Conservation (phyloP, 2,888 invertebrate genomes). For the Serripes groenlandicus region DNA sequence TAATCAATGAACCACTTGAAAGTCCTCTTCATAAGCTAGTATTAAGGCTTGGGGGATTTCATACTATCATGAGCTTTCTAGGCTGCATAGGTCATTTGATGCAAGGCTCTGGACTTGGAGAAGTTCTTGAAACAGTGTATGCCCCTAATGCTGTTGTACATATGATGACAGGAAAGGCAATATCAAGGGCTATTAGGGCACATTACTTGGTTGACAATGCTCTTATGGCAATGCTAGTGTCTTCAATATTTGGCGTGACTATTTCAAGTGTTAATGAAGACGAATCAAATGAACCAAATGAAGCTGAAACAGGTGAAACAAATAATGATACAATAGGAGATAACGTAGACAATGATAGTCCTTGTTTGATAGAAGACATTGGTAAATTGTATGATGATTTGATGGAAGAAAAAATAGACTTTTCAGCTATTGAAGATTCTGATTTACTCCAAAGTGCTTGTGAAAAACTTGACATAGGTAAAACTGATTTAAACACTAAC, state of each 20-base stretch:
- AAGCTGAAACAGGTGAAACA: neutral
- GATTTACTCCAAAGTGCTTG: neutral
- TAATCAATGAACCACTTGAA: neutral
- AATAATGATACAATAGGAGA: neutral
- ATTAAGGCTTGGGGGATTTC: constrained; percentile 50
- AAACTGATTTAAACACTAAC: neutral
- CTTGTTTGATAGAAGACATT: neutral
- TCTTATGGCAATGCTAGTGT: constrained; percentile 17
- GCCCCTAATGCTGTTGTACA: constrained; percentile 69
- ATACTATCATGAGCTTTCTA: constrained; percentile 70
- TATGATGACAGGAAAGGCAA: constrained; percentile 71
- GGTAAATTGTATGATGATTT: neutral
- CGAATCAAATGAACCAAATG: neutral
- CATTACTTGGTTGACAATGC: constrained; percentile 62
- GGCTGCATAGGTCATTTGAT: constrained; percentile 66
- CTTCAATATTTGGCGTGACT: neutral
- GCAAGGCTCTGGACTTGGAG: constrained; percentile 66
- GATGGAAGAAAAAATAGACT: neutral
- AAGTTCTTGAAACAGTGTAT: constrained; percentile 69
- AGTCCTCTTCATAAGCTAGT: constrained; percentile 34
- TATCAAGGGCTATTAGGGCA: constrained; percentile 62
- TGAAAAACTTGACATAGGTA: neutral
- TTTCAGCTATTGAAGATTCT: neutral
- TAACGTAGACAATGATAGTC: neutral
- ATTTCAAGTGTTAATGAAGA: neutral